A percentile compares a stretch with the other conserved stretches of the same genome.
Evolutionary conservation across 37 sponge, comb jelly and placozoan genomes (phyloP).

Genomic region (Geodia barretti): DNA sequence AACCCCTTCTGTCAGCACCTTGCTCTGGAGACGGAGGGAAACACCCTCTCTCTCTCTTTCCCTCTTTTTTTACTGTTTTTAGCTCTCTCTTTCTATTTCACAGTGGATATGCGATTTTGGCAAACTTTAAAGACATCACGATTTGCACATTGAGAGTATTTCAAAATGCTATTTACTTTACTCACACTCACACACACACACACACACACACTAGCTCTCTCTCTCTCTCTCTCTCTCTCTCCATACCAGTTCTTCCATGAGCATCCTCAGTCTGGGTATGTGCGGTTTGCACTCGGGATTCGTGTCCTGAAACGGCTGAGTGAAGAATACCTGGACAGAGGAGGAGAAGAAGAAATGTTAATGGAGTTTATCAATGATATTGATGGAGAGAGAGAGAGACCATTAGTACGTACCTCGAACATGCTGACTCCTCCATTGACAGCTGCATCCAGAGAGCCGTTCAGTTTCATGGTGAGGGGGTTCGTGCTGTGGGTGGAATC

Average conservation of each 20-base stretch:
- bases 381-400: too few species aligned
- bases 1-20: conserved; percentile 61
- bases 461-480: conserved; percentile 83
- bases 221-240: too few species aligned
- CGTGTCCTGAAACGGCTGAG: conserved; percentile 45
- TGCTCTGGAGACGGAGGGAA: conserved; percentile 35
- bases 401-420: conserved; percentile 68
- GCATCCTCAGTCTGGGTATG: conserved; percentile 41
- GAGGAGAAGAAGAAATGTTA: not conserved
- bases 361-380: too few species aligned
- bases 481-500: conserved; percentile 65
- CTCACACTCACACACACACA: too few species aligned
- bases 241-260: conserved; percentile 73
- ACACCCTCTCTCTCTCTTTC: too few species aligned
- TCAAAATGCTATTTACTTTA: too few species aligned
- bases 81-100: too few species aligned
- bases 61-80: too few species aligned
- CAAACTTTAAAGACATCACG: too few species aligned
- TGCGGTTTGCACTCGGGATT: conserved; percentile 36
- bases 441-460: conserved; percentile 88
- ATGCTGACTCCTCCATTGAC: conserved; percentile 83
- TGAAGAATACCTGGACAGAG: conserved; percentile 69
- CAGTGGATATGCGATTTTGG: too few species aligned
- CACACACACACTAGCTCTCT: too few species aligned
- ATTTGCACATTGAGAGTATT: too few species aligned